A percentile compares a stretch with the other conserved stretches of the same genome.
phyloP scores from a whole-genome alignment of 2,797 vertebrate genomes.

The Tarsius wallacei region DNA sequence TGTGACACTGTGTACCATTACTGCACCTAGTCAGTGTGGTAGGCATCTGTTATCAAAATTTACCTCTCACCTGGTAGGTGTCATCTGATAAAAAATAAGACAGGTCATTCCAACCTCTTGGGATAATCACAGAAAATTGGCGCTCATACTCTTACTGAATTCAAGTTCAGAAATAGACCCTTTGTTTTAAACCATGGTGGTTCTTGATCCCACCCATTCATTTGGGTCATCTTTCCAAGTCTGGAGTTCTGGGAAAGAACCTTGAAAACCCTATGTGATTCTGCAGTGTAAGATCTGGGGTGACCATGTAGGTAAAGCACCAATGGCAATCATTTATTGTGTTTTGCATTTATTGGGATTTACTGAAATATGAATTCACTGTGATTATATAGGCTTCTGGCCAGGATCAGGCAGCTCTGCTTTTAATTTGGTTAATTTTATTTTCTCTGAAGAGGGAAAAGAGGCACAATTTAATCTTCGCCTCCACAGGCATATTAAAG shows the following conservation, averaged over 20 bases:
- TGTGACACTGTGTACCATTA: background rate
- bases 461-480: conserved; percentile 65
- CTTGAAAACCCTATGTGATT: background rate
- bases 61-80: background rate
- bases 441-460: conserved; percentile 60
- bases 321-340: background rate
- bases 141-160: background rate
- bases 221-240: conserved; percentile 49
- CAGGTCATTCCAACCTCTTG: conserved; percentile 44
- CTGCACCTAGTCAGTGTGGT: background rate
- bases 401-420: conserved; percentile 40
- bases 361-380: conserved; percentile 53
- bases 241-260: conserved; percentile 37
- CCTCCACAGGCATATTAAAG: conserved; percentile 43
- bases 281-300: background rate
- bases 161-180: conserved; percentile 23
- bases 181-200: conserved; percentile 55
- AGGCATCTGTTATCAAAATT: background rate
- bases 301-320: background rate
- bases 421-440: conserved; percentile 70
- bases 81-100: conserved; percentile 63
- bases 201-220: conserved; percentile 45
- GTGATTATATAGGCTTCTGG: background rate
- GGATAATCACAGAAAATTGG: conserved; percentile 47
- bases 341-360: conserved; percentile 8